phyloP scores from a whole-genome alignment of 2,888 invertebrate genomes.

The Microchrysa polita region DNA sequence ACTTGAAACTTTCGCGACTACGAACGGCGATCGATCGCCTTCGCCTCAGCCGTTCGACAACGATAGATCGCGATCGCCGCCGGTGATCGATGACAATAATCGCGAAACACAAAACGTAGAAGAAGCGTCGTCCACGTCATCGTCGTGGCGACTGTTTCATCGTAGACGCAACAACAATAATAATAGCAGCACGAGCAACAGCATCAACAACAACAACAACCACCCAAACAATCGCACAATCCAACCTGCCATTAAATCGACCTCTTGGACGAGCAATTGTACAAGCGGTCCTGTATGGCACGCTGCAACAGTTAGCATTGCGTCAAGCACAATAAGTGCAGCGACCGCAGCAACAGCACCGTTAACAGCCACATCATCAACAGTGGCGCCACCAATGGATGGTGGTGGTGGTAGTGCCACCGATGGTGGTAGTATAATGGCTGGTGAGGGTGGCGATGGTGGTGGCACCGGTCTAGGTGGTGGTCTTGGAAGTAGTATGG shows the following conservation, averaged over 20 bases:
- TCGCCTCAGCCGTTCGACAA: no score
- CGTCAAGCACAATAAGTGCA: conserved; percentile 50
- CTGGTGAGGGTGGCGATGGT: conserved; percentile 40
- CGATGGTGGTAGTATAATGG: conserved; percentile 8
- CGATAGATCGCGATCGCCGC: no score
- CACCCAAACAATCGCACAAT: no score
- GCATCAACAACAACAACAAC: no score
- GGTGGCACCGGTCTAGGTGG: conserved; percentile 51
- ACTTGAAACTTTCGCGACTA: no score
- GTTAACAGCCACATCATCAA: conserved; percentile 49
- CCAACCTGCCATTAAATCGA: no score
- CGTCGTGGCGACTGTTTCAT: conserved; percentile 47
- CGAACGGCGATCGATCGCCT: no score
- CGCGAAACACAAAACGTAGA: no score
- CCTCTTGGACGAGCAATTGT: conserved; percentile 47
- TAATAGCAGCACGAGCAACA: conserved; percentile 40
- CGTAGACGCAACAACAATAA: conserved; percentile 46
- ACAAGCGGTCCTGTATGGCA: conserved; percentile 52
- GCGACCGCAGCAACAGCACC: conserved; percentile 45
- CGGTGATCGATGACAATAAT: no score
- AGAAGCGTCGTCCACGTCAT: no score
- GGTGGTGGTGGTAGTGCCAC: conserved; percentile 39
- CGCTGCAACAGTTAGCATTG: conserved; percentile 52
- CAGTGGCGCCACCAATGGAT: conserved; percentile 50
- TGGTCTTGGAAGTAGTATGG: conserved; percentile 51